Base-by-base conservation (phyloP, 2,888 invertebrate genomes). In the Lycia hirtaria region DNA sequence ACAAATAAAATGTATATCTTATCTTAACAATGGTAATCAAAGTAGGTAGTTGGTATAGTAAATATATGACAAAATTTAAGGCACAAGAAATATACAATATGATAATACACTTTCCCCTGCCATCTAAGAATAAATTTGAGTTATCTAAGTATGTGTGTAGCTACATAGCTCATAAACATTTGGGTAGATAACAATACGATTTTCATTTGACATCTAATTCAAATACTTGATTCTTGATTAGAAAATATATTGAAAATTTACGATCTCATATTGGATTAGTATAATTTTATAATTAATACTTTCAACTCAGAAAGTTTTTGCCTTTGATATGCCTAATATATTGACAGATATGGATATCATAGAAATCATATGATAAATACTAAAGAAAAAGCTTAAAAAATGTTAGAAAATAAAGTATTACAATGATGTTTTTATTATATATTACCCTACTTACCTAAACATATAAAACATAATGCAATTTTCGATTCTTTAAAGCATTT, bases 401-500 rank as follows among this genome's bases (percentile, higher is more conserved):
- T 19, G 10, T 35, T 19, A 35, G 17, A 35, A 4, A 9, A 10
- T 19, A 35, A 35, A 24, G 7, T 5, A 41, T 26, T n/a, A 15
- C 4, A 26, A 26, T 9, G 24, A 4, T 30, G 19, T 2, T 30
- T 30, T 20, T 15, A 24, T 19, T 41, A 22, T 17, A n/a, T n/a
- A n/a, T n/a, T n/a, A 44, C 22, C 17, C 33, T 56, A 56, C 32
- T 45, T 56, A 44, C 17, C 33, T 56, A 56, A 24, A 38, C 50
- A 44, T 28, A 43, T 37, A 50, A 28, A 33, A 50, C 43, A 45
- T 49, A 60, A 53, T 51, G 63, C 55, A 74, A 69, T 64, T 67
- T 67, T 68, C 57, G 62, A 67, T 61, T 68, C 73, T 61, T 77
- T 80, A 80, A 76, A 80, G 78, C 78, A 77, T 80, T 51, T 63